Base-by-base conservation (phyloP, 1,140 invertebrate species). In the Caenorhabditis inopinata region DNA sequence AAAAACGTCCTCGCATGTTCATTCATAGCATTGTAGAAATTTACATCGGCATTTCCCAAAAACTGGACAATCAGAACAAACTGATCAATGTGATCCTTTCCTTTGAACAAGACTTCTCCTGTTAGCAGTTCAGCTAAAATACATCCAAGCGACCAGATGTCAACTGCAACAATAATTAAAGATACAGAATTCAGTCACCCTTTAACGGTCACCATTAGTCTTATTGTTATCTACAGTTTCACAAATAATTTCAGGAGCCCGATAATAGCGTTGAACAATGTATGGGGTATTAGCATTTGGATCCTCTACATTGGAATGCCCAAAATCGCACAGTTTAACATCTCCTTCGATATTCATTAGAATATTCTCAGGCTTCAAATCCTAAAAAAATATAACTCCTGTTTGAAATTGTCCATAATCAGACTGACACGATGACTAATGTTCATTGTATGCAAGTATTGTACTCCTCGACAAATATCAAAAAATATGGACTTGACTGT, bases 131-230 rank as follows among this genome's bases (percentile, higher is more conserved):
- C 97, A 6, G 96, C 96, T 88, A 98, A 98, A 86, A 98, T 99
- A 89, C 97, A 99, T 7, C 97, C 97, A 25, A 98, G 96, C 38
- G 95, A 96, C 97, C 96, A 99, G 21, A 99, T 95, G 89, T 99
- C 97, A 42, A 99, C 95, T 89, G 98, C 98, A 58, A n/a, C n/a
- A n/a, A n/a, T n/a, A n/a, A n/a, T n/a, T n/a, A n/a, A n/a, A n/a
- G n/a, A n/a, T n/a, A n/a, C n/a, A n/a, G n/a, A n/a, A n/a, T n/a
- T n/a, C n/a, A n/a, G n/a, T n/a, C n/a, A n/a, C n/a, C n/a, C n/a
- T n/a, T n/a, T n/a, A n/a, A n/a, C n/a, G 29, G 29, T 68, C 16
- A 68, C 58, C 58, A 42, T 25, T 68, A 11, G 32, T 68, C n/a
- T 38, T 68, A 68, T 68, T 68, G 7, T 68, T 68, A 21, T 68